Evolutionary conservation across 2,888 invertebrate genomes (phyloP).

Genomic region (Apeira syringaria): DNA sequence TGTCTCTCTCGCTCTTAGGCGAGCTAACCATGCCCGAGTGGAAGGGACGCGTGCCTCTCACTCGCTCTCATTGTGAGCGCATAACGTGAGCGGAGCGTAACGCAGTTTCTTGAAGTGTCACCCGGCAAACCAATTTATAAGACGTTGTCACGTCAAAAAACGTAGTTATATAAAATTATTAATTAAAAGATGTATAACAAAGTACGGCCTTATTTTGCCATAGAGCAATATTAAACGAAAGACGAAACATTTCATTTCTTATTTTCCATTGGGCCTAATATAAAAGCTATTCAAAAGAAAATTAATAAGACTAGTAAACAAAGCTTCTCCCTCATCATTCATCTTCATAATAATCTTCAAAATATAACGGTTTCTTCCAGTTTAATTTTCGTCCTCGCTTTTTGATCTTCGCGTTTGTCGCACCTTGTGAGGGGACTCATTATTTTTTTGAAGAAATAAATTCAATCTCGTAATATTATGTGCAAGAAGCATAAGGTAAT

Average conservation of each 20-base stretch:
- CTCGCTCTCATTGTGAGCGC: no score
- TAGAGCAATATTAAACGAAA: background rate
- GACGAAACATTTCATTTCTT: background rate
- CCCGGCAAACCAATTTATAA: no score
- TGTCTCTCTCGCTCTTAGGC: no score
- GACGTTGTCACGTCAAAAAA: no score
- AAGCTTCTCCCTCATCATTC: conserved; percentile 10
- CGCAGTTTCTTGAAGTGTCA: no score
- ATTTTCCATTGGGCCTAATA: background rate
- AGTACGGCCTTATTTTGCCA: no score
- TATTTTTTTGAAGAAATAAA: conserved; percentile 9
- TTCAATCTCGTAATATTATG: conserved; percentile 8
- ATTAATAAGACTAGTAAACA: conserved; percentile 20
- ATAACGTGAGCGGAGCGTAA: no score
- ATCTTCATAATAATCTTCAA: conserved; percentile 15
- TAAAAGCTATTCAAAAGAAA: conserved; percentile 7
- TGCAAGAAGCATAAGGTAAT: conserved; percentile 6
- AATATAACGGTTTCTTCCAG: conserved; percentile 11
- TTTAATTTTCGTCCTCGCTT: conserved; percentile 20
- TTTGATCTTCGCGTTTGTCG: conserved; percentile 21
- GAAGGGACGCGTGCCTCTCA: no score
- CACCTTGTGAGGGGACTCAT: conserved; percentile 16
- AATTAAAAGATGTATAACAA: no score
- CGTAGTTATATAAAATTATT: no score
- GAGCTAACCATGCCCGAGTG: no score